Conservation (phyloP, 2,888 invertebrate genomes). For the Orthosia gracilis region DNA sequence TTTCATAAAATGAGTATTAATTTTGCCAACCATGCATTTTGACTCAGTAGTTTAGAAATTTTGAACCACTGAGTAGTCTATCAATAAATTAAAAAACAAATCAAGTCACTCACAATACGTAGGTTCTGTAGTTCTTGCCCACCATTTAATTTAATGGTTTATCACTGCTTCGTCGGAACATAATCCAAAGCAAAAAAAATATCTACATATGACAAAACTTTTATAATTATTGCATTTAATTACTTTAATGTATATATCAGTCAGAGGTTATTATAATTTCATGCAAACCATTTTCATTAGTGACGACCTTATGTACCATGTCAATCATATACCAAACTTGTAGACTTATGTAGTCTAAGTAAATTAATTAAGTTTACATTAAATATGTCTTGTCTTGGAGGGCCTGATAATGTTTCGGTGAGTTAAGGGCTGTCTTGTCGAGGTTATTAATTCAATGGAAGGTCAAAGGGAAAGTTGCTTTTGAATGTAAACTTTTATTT, state of each 20-base stretch:
- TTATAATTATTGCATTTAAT: too few species aligned
- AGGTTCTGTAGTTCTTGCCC: too few species aligned
- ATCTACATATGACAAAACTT: neutral
- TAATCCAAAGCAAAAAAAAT: neutral
- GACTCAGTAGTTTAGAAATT: too few species aligned
- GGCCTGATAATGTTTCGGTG: constrained; percentile 33
- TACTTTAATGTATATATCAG: constrained; percentile 1
- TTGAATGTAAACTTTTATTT: neutral
- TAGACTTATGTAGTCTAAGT: constrained; percentile 35
- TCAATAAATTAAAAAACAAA: too few species aligned
- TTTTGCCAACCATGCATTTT: too few species aligned
- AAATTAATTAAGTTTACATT: constrained; percentile 64
- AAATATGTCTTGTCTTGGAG: constrained; percentile 44
- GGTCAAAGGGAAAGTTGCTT: constrained; percentile 15
- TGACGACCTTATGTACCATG: constrained; percentile 11
- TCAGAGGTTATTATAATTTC: constrained; percentile 18
- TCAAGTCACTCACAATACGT: too few species aligned
- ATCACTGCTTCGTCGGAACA: neutral
- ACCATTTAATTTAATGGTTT: neutral
- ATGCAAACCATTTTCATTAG: constrained; percentile 43
- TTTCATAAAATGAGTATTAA: too few species aligned
- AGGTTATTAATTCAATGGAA: constrained; percentile 35
- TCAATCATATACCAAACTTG: constrained; percentile 38
- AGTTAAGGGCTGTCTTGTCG: constrained; percentile 4
- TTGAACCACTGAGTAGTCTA: too few species aligned